These are phyloP conservation scores for Carduelis carduelis DNA, from an alignment of 2,797 vertebrate species.

Conservation along the genomic window DNA sequence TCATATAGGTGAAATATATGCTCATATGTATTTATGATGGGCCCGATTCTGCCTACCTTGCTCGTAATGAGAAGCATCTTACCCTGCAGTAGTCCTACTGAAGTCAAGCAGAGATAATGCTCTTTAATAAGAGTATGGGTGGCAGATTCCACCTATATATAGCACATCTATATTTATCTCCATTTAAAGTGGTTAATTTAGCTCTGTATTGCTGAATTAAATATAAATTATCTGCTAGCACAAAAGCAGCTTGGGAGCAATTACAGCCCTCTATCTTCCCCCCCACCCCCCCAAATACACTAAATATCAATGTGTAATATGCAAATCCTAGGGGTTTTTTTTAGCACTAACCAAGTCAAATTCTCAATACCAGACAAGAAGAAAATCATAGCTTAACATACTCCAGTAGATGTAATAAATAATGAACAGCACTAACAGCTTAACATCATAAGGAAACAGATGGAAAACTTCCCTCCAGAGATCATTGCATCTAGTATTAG, in stretches of 20 bases:
- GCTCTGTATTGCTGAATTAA: constrained; percentile 35
- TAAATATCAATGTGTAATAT: constrained; percentile 59
- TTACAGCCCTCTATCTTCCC: constrained; percentile 1
- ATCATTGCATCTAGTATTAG: constrained; percentile 73
- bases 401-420: constrained; percentile 72
- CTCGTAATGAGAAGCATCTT: background rate
- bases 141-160: constrained; percentile 47
- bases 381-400: constrained; percentile 68
- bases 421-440: constrained; percentile 71
- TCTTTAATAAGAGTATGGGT: background rate
- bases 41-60: background rate
- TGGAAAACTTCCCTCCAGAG: constrained; percentile 77
- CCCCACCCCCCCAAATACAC: background rate
- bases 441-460: constrained; percentile 75
- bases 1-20: background rate
- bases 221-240: constrained; percentile 51
- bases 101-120: background rate
- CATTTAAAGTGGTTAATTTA: constrained; percentile 61
- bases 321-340: constrained; percentile 62
- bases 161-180: constrained; percentile 46
- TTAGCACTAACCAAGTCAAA: constrained; percentile 56
- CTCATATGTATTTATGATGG: background rate
- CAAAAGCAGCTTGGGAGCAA: constrained; percentile 59
- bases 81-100: background rate
- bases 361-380: constrained; percentile 66